These are phyloP conservation scores for Aspidiotus rigidus DNA, from an alignment of 2,888 invertebrate genomes.

Conservation along the genomic window DNA sequence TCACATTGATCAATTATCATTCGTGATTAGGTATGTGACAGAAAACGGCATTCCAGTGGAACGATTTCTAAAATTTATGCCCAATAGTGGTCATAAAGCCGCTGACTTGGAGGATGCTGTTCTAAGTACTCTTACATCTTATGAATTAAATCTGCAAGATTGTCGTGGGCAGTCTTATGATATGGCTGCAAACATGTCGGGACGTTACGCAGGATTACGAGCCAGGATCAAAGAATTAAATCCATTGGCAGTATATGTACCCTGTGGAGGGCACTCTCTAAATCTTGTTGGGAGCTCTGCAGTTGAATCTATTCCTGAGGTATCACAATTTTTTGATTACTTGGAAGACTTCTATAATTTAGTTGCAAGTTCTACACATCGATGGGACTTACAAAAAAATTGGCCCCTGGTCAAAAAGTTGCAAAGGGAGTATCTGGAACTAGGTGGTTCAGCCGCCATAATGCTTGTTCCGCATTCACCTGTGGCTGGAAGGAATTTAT, in stretches of 20 bases:
- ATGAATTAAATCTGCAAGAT: conserved; percentile 39
- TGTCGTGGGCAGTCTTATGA: conserved; percentile 40
- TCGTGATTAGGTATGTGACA: conserved; percentile 40
- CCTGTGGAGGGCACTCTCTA: conserved; percentile 40
- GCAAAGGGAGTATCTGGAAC: conserved; percentile 7
- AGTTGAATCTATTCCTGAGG: background rate
- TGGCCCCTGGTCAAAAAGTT: conserved; percentile 1
- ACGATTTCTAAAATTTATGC: conserved; percentile 40
- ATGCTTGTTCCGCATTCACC: conserved; percentile 9
- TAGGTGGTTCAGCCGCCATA: conserved; percentile 12
- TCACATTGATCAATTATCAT: conserved; percentile 39
- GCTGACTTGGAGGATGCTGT: conserved; percentile 39
- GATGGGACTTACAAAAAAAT: conserved; percentile 11
- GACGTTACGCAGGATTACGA: conserved; percentile 39
- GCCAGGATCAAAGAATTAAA: conserved; percentile 39
- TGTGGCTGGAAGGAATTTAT: conserved; percentile 19
- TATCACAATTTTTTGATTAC: background rate
- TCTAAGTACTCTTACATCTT: conserved; percentile 20
- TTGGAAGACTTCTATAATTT: conserved; percentile 8
- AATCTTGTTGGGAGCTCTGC: conserved; percentile 35
- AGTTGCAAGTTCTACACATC: conserved; percentile 3
- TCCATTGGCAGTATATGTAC: conserved; percentile 38
- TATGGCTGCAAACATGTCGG: conserved; percentile 41
- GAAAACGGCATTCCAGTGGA: conserved; percentile 39
- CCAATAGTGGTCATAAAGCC: conserved; percentile 40